Evolutionary conservation across 2,888 invertebrate species (phyloP).

Genomic region (Empis stercorea): DNA sequence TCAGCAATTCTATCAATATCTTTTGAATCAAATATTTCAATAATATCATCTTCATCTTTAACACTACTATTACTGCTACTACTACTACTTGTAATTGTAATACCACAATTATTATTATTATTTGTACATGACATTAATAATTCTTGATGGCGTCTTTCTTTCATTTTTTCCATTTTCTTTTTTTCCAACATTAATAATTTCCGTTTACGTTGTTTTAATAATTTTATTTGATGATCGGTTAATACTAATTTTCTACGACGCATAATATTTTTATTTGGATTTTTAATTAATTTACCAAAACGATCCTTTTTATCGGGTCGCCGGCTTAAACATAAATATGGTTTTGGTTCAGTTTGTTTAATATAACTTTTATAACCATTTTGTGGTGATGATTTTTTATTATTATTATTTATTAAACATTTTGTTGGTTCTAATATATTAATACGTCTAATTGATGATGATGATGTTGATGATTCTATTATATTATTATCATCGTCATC

Average conservation of each 20-base stretch:
- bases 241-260: slow-evolving; percentile 28
- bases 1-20: slow-evolving; percentile 14
- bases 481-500: neutral
- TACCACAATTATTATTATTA: neutral
- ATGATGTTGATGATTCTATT: neutral
- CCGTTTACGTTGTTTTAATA: slow-evolving; percentile 22
- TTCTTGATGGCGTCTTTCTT: slow-evolving; percentile 5
- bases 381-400: slow-evolving; percentile 27
- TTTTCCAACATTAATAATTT: slow-evolving; percentile 19
- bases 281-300: slow-evolving; percentile 23
- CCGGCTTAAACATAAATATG: slow-evolving; percentile 31
- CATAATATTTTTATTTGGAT: slow-evolving; percentile 15
- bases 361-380: slow-evolving; percentile 36
- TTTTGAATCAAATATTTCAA: neutral
- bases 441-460: neutral
- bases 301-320: slow-evolving; percentile 25
- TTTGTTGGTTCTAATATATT: neutral
- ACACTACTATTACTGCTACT: neutral
- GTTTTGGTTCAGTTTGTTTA: slow-evolving; percentile 33
- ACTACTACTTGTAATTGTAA: neutral
- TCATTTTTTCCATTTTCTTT: slow-evolving; percentile 12
- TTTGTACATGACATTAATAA: neutral
- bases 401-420: neutral
- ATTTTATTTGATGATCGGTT: slow-evolving; percentile 29
- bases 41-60: neutral